Percentiles rank a stretch among this genome's conserved stretches.
Evolutionary conservation across 2,113 vertebrate species (phyloP).

Genomic region (Bettongia penicillata): DNA sequence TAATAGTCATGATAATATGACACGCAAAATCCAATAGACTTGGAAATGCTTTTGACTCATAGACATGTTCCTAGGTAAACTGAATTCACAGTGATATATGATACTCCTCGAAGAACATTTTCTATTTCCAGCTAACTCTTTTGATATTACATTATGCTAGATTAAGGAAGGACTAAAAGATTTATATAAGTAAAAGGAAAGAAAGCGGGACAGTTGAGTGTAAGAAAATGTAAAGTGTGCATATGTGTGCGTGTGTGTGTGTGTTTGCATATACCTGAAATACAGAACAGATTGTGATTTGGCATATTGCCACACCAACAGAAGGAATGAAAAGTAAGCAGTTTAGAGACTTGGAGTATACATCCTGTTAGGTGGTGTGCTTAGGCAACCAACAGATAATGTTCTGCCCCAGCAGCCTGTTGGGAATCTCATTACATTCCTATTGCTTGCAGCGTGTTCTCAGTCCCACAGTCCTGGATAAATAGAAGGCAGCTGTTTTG

Average conservation of each 20-base stretch:
- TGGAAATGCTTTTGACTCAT: background rate
- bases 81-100: background rate
- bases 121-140: background rate
- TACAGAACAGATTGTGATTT: constrained; percentile 43
- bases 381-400: constrained; percentile 47
- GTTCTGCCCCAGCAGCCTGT: constrained; percentile 29
- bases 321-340: constrained; percentile 73
- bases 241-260: background rate
- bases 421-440: background rate
- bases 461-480: background rate
- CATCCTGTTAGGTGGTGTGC: background rate
- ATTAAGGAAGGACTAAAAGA: background rate
- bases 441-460: background rate
- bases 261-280: background rate
- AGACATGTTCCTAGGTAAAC: background rate
- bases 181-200: background rate
- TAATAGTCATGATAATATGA: background rate
- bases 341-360: constrained; percentile 28
- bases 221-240: background rate
- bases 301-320: constrained; percentile 73
- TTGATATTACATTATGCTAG: background rate
- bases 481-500: background rate
- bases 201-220: background rate
- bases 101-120: background rate
- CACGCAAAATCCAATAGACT: background rate